These are phyloP conservation scores for Pegoplata infirma DNA, from an alignment of 2,888 invertebrate species.

Conservation along the genomic window DNA sequence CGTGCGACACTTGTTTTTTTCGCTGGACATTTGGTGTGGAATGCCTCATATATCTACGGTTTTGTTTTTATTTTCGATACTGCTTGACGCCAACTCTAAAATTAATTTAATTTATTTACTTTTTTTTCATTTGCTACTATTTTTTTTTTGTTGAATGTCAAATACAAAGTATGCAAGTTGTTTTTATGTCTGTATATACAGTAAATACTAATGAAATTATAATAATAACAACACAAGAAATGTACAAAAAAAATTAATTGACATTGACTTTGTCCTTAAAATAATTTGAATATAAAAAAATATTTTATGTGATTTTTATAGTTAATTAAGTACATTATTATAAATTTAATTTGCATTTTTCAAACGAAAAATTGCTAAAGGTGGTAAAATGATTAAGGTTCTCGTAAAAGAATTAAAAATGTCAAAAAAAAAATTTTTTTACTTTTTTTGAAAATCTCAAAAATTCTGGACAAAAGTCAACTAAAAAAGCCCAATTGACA, in stretches of 20 bases:
- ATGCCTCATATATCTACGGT: no score
- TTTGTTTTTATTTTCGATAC: neutral
- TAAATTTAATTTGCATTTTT: neutral
- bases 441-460: no score
- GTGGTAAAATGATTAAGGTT: no score
- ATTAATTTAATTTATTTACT: slow-evolving; percentile 2
- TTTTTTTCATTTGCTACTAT: neutral
- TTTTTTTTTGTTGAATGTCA: slow-evolving; percentile 50
- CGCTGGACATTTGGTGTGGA: no score
- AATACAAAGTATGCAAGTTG: slow-evolving; percentile 21
- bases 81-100: slow-evolving; percentile 46
- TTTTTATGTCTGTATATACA: neutral
- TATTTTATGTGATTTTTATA: slow-evolving; percentile 28
- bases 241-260: slow-evolving; percentile 37
- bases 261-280: slow-evolving; percentile 58
- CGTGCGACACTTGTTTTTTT: no score
- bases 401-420: no score
- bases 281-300: no score
- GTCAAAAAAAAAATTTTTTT: no score
- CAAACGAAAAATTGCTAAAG: no score
- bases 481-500: no score
- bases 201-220: no score
- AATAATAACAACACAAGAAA: slow-evolving; percentile 20
- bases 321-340: neutral
- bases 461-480: no score